phyloP scores from a whole-genome alignment of 92 coral and sea anemone species.

The Heliopora coerulea region DNA sequence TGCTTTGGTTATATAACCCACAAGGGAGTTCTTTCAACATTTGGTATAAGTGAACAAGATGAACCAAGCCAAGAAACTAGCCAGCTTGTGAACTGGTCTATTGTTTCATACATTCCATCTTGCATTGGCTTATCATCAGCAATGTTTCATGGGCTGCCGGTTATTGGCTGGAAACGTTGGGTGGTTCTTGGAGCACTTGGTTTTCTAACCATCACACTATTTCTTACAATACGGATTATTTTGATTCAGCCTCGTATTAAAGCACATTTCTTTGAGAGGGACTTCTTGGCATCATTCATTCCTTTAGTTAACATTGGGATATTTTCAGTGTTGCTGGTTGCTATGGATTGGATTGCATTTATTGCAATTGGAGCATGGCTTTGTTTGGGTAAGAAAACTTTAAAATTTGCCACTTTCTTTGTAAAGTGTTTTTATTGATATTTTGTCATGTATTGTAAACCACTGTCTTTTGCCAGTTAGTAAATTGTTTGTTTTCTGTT shows the following conservation, averaged over 20 bases:
- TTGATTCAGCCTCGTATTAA: slow-evolving; percentile 24
- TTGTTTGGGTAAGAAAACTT: slow-evolving; percentile 24
- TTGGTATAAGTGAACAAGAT: background rate
- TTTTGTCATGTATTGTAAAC: too few relatives aligned
- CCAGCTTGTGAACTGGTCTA: slow-evolving; percentile 28
- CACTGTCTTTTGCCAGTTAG: too few relatives aligned
- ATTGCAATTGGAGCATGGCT: slow-evolving; percentile 27
- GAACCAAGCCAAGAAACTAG: slow-evolving; percentile 17
- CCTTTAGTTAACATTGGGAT: slow-evolving; percentile 28
- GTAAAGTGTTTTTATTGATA: background rate
- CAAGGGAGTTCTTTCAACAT: slow-evolving; percentile 19
- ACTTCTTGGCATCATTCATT: slow-evolving; percentile 12
- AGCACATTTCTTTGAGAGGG: background rate
- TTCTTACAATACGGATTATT: slow-evolving; percentile 23
- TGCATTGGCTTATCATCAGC: slow-evolving; percentile 29
- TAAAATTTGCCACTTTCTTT: background rate
- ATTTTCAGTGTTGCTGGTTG: slow-evolving; percentile 2
- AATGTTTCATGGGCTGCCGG: slow-evolving; percentile 30
- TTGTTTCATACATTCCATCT: slow-evolving; percentile 5
- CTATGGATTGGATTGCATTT: slow-evolving; percentile 31
- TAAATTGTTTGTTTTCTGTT: too few relatives aligned
- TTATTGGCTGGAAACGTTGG: slow-evolving; percentile 17
- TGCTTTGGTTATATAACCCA: slow-evolving; percentile 32
- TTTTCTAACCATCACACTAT: slow-evolving; percentile 1
- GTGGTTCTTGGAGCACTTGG: slow-evolving; percentile 8